A percentile compares a stretch with the other conserved stretches of the same genome.
Evolutionary conservation across 2,888 invertebrate genomes (phyloP).

Genomic region (Thysanoteuthis rhombus): DNA sequence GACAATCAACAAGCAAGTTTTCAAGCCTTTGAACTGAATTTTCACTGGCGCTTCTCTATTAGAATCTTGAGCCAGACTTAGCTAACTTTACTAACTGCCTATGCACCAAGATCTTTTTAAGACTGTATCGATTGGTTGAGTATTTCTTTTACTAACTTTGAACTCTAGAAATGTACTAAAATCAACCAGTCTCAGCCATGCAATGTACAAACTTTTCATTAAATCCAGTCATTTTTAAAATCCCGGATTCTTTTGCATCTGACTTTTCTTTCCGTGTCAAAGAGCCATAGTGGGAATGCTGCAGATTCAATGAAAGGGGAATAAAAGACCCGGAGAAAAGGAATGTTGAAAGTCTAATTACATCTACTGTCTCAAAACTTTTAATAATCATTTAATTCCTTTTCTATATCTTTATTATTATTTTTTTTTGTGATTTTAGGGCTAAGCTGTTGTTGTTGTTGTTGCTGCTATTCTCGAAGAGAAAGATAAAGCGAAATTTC

Average conservation of each 20-base stretch:
- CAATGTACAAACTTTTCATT: background rate
- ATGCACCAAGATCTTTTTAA: no score
- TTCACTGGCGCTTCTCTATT: no score
- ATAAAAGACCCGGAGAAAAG: background rate
- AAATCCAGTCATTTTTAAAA: background rate
- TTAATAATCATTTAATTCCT: background rate
- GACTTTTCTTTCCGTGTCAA: background rate
- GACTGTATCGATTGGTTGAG: no score
- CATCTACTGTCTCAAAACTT: no score
- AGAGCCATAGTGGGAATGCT: background rate
- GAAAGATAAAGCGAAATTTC: background rate
- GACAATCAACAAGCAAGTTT: no score
- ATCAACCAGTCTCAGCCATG: background rate
- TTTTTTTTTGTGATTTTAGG: background rate
- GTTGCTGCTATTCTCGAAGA: background rate
- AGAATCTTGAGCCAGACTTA: no score
- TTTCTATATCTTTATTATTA: background rate
- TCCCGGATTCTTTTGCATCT: background rate
- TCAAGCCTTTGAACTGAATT: no score
- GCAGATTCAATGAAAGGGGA: background rate
- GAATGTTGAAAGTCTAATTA: background rate
- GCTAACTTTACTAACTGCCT: no score
- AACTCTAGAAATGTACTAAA: background rate
- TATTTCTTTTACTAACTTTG: no score
- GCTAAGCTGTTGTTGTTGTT: background rate